Evolutionary conservation across 2,113 vertebrate species (phyloP).

Genomic region (Psettodes erumei): DNA sequence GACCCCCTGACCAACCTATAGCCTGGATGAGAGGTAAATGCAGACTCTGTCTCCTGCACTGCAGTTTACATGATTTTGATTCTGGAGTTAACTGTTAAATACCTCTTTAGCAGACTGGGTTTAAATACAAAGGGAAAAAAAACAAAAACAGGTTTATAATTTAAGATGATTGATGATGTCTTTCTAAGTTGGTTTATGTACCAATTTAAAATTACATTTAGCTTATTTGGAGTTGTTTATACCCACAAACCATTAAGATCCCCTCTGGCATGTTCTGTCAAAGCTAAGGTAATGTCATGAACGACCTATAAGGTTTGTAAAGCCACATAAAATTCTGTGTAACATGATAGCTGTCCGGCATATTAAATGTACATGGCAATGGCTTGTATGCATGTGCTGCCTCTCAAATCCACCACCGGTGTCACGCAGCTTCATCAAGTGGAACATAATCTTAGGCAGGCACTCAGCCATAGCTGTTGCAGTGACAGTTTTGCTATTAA

Average conservation of each 20-base stretch:
- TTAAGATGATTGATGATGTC: neutral
- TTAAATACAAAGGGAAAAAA: conserved; percentile 1
- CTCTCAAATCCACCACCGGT: conserved; percentile 18
- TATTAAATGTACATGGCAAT: conserved; percentile 34
- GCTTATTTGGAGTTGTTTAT: conserved; percentile 22
- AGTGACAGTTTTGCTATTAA: conserved; percentile 65
- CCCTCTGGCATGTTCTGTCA: conserved; percentile 7
- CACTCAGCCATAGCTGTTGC: conserved; percentile 43
- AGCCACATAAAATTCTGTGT: conserved; percentile 18
- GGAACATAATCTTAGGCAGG: conserved; percentile 54
- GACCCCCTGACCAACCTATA: conserved; percentile 49
- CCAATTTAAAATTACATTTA: neutral
- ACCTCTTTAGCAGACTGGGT: conserved; percentile 20
- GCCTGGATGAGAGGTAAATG: conserved; percentile 58
- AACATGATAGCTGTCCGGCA: conserved; percentile 7
- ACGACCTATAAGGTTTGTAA: conserved; percentile 30
- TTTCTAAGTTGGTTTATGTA: conserved; percentile 17
- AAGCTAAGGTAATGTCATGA: conserved; percentile 2
- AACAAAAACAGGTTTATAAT: neutral
- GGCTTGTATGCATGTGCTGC: conserved; percentile 20
- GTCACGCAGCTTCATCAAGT: conserved; percentile 44
- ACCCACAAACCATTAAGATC: neutral
- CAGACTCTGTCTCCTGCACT: conserved; percentile 33
- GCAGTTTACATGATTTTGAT: conserved; percentile 43
- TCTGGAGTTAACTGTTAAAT: conserved; percentile 39